Evolutionary conservation across 2,797 vertebrate genomes (phyloP), one percentile per base, ranked within the genome.

Genomic region (Eulemur albifrons): DNA sequence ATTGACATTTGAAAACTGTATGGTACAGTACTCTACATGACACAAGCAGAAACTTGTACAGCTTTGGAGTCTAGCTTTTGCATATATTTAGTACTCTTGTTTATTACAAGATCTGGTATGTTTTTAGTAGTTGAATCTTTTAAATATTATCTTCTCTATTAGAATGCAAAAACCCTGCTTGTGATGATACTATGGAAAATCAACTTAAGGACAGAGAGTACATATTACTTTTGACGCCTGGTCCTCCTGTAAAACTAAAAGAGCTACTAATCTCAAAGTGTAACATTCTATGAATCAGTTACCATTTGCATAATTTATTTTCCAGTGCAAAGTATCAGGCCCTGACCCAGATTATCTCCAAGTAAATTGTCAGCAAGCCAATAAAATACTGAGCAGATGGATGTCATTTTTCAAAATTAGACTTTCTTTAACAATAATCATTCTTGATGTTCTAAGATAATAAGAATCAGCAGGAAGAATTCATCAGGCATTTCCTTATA

Each of bases 1-100:
- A 98, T 82, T 98, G 97, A 97, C 97, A 98, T 98, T 98, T 98
- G 54, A 98, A 98, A 98, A 96, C 45, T 96, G 40, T 79, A 73
- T 96, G 75, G 38, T 90, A 77, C 45, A 93, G 70, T 94, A 79
- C 10, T 80, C n/a, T 93, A 88, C 83, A 67, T 81, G 69, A 95
- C 52, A 89, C 20, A 95, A 61, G 76, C n/a, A 97, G 67, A 91
- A 88, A 57, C 11, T 86, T 83, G 40, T 76, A 59, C 11, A 30
- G 25, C 12, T 91, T 83, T 91, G 70, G 95, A 82, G 38, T 4
- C 38, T 63, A 72, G 25, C 63, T 96, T 59, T n/a, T 81, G 13
- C 50, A 77, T 27, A 61, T 90, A 80, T 84, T 85, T 88, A 20
- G 35, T 83, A 83, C 70, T 63, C 10, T 92, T 93, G n/a, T 65